A percentile compares a stretch with the other conserved stretches of the same genome.
These are phyloP conservation scores for Chelonoidis abingdonii DNA, from an alignment of 2,113 vertebrate genomes.

Conservation along the genomic window DNA sequence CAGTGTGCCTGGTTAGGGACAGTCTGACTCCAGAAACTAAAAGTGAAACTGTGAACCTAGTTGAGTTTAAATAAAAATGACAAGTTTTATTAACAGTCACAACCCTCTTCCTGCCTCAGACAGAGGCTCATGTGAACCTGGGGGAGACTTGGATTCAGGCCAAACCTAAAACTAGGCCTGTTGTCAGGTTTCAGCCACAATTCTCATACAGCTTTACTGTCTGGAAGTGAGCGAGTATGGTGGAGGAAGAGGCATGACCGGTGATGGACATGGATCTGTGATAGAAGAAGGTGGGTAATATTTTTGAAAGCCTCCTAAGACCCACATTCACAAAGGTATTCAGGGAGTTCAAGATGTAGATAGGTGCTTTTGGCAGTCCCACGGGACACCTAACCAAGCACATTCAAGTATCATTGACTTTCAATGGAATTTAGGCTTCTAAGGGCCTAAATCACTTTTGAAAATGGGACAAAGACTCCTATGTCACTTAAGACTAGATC, in stretches of 20 bases:
- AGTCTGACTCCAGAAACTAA: background rate
- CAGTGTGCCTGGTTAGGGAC: background rate
- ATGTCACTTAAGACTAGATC: background rate
- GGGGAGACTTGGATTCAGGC: background rate
- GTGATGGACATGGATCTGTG: background rate
- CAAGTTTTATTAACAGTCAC: background rate
- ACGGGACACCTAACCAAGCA: background rate
- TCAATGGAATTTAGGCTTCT: background rate
- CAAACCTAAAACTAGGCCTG: background rate
- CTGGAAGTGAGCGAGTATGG: fast-evolving
- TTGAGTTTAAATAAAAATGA: background rate
- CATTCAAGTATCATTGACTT: background rate
- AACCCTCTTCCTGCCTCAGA: background rate
- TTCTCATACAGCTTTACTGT: background rate
- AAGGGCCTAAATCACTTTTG: background rate
- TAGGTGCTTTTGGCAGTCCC: too few relatives aligned
- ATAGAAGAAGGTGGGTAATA: background rate
- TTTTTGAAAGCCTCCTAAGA: background rate
- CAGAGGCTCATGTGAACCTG: background rate
- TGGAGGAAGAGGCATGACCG: background rate
- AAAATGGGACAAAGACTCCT: background rate
- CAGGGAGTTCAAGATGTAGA: background rate
- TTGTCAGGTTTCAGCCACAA: fast-evolving
- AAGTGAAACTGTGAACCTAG: background rate
- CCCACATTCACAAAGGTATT: background rate